phyloP scores from a whole-genome alignment of 2,888 invertebrate species.

The Bruchidius siliquastri region DNA sequence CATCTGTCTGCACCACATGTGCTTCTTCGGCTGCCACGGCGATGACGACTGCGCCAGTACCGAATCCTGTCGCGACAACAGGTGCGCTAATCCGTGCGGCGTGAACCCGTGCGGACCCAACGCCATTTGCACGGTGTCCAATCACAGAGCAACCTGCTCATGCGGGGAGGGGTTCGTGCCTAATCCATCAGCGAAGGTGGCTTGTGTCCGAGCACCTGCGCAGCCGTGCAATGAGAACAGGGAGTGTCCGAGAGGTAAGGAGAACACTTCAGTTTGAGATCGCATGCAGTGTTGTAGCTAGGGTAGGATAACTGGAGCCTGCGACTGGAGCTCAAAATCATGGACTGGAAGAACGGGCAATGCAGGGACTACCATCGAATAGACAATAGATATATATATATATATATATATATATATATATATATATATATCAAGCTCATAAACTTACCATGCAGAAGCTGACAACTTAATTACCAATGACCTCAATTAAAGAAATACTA shows the following conservation, averaged over 20 bases:
- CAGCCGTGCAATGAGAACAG: conserved; percentile 70
- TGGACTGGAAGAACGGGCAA: no score
- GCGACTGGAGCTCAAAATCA: no score
- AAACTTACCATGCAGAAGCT: no score
- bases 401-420: no score
- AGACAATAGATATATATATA: no score
- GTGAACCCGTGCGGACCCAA: conserved; percentile 81
- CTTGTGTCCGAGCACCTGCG: conserved; percentile 77
- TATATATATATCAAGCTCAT: no score
- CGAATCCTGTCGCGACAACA: conserved; percentile 76
- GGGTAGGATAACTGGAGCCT: no score
- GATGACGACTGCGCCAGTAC: conserved; percentile 85
- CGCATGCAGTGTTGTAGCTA: no score
- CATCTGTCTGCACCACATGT: conserved; percentile 81
- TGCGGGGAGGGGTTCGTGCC: conserved; percentile 77
- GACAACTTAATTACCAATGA: no score
- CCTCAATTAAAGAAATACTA: no score
- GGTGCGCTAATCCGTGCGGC: conserved; percentile 73
- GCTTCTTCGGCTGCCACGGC: conserved; percentile 78
- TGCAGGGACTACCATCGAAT: no score
- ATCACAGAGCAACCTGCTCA: conserved; percentile 76
- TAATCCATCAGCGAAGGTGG: conserved; percentile 83
- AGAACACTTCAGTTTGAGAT: background rate
- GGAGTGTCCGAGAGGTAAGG: conserved; percentile 55
- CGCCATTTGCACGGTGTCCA: conserved; percentile 72